phyloP scores from a whole-genome alignment of 2,113 vertebrate species.

The Macroglossus sobrinus region DNA sequence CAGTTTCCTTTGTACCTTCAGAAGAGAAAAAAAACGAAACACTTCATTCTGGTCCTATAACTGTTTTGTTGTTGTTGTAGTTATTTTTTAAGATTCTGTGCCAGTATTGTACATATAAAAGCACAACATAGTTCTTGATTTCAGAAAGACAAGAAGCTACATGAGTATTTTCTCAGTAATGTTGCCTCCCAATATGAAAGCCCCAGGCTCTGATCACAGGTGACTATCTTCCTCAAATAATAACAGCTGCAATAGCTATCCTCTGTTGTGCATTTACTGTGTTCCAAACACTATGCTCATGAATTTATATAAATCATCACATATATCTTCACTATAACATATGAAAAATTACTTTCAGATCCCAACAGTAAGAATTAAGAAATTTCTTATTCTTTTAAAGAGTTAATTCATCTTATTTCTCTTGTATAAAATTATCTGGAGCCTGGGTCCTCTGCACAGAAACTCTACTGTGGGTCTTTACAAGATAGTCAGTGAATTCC shows the following conservation, averaged over 20 bases:
- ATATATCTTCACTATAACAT: conserved; percentile 27
- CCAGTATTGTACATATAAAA: neutral
- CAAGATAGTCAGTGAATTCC: too few relatives aligned
- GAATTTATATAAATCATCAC: neutral
- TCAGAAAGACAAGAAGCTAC: neutral
- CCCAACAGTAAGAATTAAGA: neutral
- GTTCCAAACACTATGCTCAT: neutral
- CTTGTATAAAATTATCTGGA: too few relatives aligned
- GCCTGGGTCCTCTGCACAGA: too few relatives aligned
- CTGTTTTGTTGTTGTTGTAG: neutral
- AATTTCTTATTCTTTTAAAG: neutral
- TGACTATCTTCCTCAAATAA: neutral
- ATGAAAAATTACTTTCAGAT: conserved; percentile 7
- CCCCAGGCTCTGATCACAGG: neutral
- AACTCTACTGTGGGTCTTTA: too few relatives aligned
- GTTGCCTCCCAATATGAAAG: neutral
- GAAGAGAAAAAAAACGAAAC: neutral
- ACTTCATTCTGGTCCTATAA: neutral
- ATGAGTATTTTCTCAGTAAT: neutral
- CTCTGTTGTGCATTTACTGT: neutral
- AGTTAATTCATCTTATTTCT: too few relatives aligned
- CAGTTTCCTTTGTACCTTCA: neutral
- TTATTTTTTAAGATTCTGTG: neutral
- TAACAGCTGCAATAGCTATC: neutral
- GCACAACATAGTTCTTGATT: neutral